Conservation (phyloP, 2,797 vertebrate genomes). For the Amniataba percoides region DNA sequence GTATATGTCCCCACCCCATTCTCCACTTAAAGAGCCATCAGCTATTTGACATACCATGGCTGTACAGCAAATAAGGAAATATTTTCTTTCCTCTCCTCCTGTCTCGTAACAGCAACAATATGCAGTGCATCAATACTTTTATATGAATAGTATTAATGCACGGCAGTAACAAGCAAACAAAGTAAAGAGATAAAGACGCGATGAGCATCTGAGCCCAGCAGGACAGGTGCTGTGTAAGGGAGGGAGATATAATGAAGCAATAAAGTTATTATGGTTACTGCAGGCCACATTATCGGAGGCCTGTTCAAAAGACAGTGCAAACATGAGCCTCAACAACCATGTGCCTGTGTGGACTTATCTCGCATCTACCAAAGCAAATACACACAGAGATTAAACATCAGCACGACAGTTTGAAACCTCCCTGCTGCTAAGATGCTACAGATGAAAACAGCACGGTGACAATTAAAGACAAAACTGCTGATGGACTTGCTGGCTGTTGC, state of each 20-base stretch:
- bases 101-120: background rate
- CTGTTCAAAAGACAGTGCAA: constrained; percentile 29
- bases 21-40: constrained; percentile 70
- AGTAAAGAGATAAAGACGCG: no score
- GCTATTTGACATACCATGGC: constrained; percentile 2
- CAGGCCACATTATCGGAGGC: constrained; percentile 1
- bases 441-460: background rate
- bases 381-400: constrained; percentile 38
- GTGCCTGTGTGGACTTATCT: background rate
- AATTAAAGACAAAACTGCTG: constrained; percentile 9
- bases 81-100: constrained; percentile 1
- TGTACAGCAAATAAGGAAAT: constrained; percentile 10
- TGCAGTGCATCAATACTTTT: background rate
- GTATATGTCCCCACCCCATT: constrained; percentile 52
- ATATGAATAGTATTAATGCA: constrained; percentile 21
- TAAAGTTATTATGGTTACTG: background rate
- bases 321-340: constrained; percentile 23
- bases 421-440: background rate
- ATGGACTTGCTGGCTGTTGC: no score
- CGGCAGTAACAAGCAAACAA: constrained; percentile 7
- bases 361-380: constrained; percentile 45
- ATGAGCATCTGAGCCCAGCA: background rate
- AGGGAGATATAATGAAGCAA: background rate
- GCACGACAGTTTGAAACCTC: constrained; percentile 18
- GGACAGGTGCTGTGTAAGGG: background rate